Evolutionary conservation across 2,113 vertebrate genomes (phyloP).

Genomic region (Mastomys coucha): DNA sequence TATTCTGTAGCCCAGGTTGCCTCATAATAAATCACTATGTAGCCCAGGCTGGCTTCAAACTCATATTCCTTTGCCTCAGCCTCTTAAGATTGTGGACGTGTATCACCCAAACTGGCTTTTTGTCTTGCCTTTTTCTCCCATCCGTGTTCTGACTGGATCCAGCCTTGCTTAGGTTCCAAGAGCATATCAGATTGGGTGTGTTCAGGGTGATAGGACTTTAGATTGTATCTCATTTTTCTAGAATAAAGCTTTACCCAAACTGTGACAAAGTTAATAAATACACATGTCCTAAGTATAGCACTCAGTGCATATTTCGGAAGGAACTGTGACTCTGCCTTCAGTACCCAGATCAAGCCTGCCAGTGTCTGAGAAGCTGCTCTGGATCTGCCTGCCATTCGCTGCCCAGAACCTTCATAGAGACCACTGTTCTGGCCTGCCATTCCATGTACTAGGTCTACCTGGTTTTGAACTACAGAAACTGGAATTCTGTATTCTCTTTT

Average conservation of each 20-base stretch:
- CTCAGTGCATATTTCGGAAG: neutral
- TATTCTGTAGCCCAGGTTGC: neutral
- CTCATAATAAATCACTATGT: neutral
- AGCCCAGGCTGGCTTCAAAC: neutral
- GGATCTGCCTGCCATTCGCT: neutral
- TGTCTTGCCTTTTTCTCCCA: neutral
- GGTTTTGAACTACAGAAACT: conserved; percentile 14
- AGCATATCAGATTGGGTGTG: neutral
- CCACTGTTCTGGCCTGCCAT: neutral
- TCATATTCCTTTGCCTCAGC: neutral
- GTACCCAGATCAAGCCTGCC: neutral
- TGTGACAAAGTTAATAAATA: neutral
- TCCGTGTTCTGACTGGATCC: neutral
- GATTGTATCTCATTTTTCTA: neutral
- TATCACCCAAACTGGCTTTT: neutral
- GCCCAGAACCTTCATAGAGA: neutral
- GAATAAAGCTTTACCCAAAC: conserved; percentile 20
- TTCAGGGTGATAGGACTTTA: neutral
- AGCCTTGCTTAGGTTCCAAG: neutral
- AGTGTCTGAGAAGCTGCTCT: neutral
- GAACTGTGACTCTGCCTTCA: neutral
- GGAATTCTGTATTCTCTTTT: conserved; percentile 6
- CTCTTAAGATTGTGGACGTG: neutral
- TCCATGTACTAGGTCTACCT: neutral
- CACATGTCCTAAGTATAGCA: neutral